Evolutionary conservation across 2,888 invertebrate species (phyloP).

Genomic region (Habroteleia sp.): DNA sequence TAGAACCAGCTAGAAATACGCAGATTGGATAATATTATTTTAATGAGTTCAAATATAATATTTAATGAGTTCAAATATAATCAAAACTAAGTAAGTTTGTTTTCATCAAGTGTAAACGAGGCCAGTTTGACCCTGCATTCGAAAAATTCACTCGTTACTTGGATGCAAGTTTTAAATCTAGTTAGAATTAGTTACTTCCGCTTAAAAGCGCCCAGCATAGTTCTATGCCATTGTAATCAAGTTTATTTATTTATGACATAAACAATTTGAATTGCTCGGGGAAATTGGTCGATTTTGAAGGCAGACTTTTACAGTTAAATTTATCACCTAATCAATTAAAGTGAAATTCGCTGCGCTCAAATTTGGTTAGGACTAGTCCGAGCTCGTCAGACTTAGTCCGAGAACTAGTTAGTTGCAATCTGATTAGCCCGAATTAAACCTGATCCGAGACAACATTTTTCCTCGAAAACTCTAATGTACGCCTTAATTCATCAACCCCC

Average conservation of each 20-base stretch:
- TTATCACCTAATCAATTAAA: slow-evolving; percentile 23
- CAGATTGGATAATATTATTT: slow-evolving; percentile 16
- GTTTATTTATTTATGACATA: no score
- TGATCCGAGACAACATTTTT: slow-evolving; percentile 45
- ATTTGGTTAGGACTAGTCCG: slow-evolving; percentile 20
- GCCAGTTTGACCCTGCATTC: background rate
- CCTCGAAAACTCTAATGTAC: slow-evolving; percentile 42
- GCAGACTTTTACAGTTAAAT: background rate
- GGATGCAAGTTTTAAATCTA: no score
- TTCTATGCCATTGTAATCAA: no score
- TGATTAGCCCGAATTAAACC: slow-evolving; percentile 47
- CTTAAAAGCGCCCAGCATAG: no score
- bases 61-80: slow-evolving; percentile 8
- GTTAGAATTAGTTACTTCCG: background rate
- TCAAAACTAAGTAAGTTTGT: slow-evolving; percentile 12
- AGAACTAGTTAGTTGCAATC: slow-evolving; percentile 52
- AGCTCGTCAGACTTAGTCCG: slow-evolving; percentile 29
- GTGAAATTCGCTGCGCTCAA: slow-evolving; percentile 16
- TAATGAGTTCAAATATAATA: slow-evolving; percentile 15
- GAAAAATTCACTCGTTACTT: no score
- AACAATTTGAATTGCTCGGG: no score
- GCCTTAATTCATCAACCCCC: slow-evolving; percentile 53
- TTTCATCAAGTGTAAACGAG: slow-evolving; percentile 11
- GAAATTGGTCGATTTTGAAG: no score
- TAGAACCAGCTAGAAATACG: slow-evolving; percentile 21